These are phyloP conservation scores for Dicranocentrus wangi DNA, from an alignment of 2,888 invertebrate species.

Conservation along the genomic window DNA sequence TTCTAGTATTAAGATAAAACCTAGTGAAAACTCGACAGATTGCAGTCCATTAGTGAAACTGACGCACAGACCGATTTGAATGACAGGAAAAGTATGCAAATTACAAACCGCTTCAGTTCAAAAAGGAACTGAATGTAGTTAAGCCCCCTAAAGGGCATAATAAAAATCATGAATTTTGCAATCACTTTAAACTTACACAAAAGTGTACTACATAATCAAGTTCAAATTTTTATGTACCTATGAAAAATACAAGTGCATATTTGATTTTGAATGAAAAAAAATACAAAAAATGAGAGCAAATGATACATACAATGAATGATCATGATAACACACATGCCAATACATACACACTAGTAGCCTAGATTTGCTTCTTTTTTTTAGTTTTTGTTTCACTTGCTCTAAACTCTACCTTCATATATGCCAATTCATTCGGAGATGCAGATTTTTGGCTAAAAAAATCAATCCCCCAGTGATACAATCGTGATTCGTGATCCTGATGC, in stretches of 20 bases:
- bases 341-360: slow-evolving; percentile 10
- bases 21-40: no score
- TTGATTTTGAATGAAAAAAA: slow-evolving; percentile 11
- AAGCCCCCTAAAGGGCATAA: no score
- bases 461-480: no score
- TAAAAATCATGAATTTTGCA: no score
- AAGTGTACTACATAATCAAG: no score
- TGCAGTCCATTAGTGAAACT: no score
- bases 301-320: not conserved
- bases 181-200: no score
- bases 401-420: not conserved
- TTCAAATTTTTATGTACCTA: not conserved
- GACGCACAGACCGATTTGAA: no score
- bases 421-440: not conserved
- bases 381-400: slow-evolving; percentile 14
- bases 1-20: no score
- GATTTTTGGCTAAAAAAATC: not conserved
- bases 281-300: slow-evolving; percentile 22
- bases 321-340: slow-evolving; percentile 8
- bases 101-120: no score
- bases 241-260: slow-evolving; percentile 18
- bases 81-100: no score
- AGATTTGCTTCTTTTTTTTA: not conserved
- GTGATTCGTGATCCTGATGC: not conserved
- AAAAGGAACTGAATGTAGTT: no score